Base-by-base conservation (phyloP, 2,888 invertebrate species). In the Dicyrtomina minuta region DNA sequence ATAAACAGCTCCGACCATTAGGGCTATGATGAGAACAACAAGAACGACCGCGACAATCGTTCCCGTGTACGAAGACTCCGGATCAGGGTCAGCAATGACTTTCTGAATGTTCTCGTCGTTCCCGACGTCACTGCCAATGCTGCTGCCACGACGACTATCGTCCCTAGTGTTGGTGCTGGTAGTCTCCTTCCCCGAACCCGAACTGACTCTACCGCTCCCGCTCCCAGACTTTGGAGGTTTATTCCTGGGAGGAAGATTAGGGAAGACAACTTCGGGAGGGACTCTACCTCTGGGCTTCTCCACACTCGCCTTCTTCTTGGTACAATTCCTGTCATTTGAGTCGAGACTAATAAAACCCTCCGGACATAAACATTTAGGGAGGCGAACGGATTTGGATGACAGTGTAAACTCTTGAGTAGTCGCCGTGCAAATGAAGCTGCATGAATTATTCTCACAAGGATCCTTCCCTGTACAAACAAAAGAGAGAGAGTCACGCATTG, bases 41-140 rank as follows among this genome's bases (percentile, higher is more conserved):
- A 77, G 49, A 8, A 74, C 41, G n/a, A 73, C 51, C 0, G 74
- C 27, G 17, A 71, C 70, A 68, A 75, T 66, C 2, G 71, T 68
- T 22, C 66, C 67, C 1, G 72, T 74, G 8, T 1, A 33, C 4
- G 56, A 20, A 13, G 68, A 64, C 0, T 49, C 65, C n/a, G 68
- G 64, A n/a, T 58, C 58, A 20, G 13, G 12, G 39, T 22, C 10
- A 6, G 33, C 33, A 3, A 33, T 33, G 33, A 8, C 3, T 33
- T 33, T 33, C 33, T 41, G 15, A 41, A 51, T 13, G n/a, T 20
- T 24, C 12, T 15, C 17, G n/a, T 51, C 22, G 51, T 17, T 17
- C 17, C 33, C 33, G 33, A 27, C 20, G n/a, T 51, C 20, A 58
- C 15, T 41, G 20, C 13, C 33, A 33, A 1, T 15, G 22, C 33